Conservation (phyloP, 2,888 invertebrate genomes). For the Ctena decussata region DNA sequence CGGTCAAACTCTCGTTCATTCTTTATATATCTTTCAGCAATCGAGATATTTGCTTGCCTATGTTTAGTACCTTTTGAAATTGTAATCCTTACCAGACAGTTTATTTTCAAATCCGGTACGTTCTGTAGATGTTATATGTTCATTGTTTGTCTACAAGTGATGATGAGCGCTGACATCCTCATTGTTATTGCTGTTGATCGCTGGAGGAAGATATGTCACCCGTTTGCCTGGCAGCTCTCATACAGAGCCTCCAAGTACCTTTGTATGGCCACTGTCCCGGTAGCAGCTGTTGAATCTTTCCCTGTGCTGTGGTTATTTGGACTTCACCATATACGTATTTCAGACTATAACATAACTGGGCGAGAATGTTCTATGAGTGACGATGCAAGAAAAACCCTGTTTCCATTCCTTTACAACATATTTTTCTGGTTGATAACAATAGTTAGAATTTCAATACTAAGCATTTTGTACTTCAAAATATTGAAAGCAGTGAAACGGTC, state of each 20-base stretch:
- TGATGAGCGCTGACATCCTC: background rate
- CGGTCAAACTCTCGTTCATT: background rate
- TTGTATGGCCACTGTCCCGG: background rate
- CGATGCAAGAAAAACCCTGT: background rate
- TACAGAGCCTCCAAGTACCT: background rate
- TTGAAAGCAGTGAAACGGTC: background rate
- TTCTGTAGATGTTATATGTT: background rate
- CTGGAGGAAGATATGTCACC: conserved; percentile 11
- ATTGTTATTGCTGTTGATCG: background rate
- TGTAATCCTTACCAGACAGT: background rate
- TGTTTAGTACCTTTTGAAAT: background rate
- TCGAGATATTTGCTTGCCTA: background rate
- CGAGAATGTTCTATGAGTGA: background rate
- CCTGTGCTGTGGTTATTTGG: background rate
- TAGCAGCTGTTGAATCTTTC: background rate
- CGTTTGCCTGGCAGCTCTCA: background rate
- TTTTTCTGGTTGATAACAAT: background rate
- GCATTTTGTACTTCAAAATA: background rate
- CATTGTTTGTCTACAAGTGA: background rate
- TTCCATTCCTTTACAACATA: background rate
- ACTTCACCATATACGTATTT: background rate
- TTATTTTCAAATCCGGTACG: background rate
- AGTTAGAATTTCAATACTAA: background rate
- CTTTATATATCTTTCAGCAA: background rate
- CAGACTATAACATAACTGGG: background rate